These are phyloP conservation scores for Temnothorax curvispinosus DNA, from an alignment of 1,140 invertebrate species.

Conservation along the genomic window DNA sequence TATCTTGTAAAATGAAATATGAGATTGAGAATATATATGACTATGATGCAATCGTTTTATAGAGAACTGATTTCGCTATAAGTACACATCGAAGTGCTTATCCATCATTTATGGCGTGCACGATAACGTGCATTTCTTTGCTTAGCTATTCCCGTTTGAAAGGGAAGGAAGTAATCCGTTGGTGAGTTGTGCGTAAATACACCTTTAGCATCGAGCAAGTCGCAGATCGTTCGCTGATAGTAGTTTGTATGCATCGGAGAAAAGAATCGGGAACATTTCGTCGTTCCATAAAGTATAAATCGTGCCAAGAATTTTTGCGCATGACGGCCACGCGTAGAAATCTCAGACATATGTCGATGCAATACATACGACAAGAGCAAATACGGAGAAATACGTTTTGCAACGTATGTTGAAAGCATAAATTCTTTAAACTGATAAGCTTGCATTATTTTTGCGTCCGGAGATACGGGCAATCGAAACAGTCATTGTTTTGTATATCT, in stretches of 20 bases:
- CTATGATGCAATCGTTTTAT: neutral
- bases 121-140: constrained; percentile 11
- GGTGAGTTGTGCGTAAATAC: constrained; percentile 30
- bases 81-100: neutral
- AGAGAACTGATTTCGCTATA: neutral
- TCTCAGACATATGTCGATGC: constrained; percentile 11
- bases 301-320: constrained; percentile 33
- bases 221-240: constrained; percentile 4
- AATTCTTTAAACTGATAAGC: constrained; percentile 15
- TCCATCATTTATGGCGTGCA: neutral
- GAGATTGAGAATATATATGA: neutral
- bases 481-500: constrained; percentile 31
- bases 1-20: neutral
- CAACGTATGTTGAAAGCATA: constrained; percentile 6
- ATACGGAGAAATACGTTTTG: constrained; percentile 11
- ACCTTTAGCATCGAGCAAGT: constrained; percentile 11
- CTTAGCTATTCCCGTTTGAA: neutral
- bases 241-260: constrained; percentile 17
- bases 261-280: constrained; percentile 48
- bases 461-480: constrained; percentile 6
- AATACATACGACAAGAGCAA: constrained; percentile 6
- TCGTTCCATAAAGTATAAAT: constrained; percentile 36
- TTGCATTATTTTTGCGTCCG: neutral
- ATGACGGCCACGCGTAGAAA: constrained; percentile 26
- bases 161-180: constrained; percentile 27